These are phyloP conservation scores for Callyntrura sp. DNA, from an alignment of 2,888 invertebrate genomes.

Conservation along the genomic window DNA sequence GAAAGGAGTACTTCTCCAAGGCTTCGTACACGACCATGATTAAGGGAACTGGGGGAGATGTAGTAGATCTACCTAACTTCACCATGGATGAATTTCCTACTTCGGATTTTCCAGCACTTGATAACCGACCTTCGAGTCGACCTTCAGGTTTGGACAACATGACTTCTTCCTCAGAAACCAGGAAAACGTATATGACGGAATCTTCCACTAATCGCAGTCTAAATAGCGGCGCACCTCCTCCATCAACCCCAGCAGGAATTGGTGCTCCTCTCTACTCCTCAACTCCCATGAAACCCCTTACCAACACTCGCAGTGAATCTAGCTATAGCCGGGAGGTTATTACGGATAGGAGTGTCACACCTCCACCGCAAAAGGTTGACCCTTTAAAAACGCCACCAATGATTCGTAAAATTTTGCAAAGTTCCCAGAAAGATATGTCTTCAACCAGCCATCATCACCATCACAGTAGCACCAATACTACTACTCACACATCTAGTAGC, in stretches of 20 bases:
- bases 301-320: constrained; percentile 43
- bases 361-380: constrained; percentile 80
- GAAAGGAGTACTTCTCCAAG: constrained; percentile 83
- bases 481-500: constrained; percentile 16
- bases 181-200: constrained; percentile 76
- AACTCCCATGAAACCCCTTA: constrained; percentile 76
- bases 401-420: constrained; percentile 82
- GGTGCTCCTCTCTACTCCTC: constrained; percentile 81
- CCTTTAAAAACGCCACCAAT: constrained; percentile 83
- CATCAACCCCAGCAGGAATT: constrained; percentile 50
- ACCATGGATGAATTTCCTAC: constrained; percentile 20
- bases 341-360: constrained; percentile 81
- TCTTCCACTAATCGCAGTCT: constrained; percentile 40
- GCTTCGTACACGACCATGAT: constrained; percentile 83
- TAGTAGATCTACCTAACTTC: constrained; percentile 25
- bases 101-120: constrained; percentile 58
- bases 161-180: constrained; percentile 69
- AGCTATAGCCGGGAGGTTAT: constrained; percentile 71
- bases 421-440: constrained; percentile 55
- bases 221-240: constrained; percentile 39
- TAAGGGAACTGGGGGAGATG: constrained; percentile 77
- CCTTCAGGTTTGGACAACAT: constrained; percentile 47
- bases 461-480: constrained; percentile 26
- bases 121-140: constrained; percentile 15
- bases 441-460: constrained; percentile 51